Evolutionary conservation across 30 jellyfish, hydroid and myxozoan genomes (phyloP).

Genomic region (Aurelia sp.): DNA sequence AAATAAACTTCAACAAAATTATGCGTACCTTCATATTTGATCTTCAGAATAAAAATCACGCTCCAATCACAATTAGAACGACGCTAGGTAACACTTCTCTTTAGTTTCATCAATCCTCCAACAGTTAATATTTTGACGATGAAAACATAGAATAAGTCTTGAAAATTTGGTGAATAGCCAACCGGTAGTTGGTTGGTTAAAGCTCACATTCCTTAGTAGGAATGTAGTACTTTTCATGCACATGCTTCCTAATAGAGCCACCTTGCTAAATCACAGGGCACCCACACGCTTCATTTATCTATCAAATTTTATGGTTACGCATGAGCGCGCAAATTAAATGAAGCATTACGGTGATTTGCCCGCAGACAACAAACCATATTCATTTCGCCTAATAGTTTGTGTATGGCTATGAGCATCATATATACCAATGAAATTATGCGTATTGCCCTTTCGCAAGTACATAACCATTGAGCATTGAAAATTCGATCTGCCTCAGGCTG

Average conservation of each 20-base stretch:
- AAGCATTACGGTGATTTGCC: neutral
- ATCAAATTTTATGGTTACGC: slow-evolving; percentile 65
- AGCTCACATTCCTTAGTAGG: slow-evolving; percentile 55
- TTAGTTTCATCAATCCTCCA: no score
- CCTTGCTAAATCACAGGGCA: slow-evolving; percentile 64
- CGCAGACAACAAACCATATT: slow-evolving; percentile 15
- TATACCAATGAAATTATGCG: neutral
- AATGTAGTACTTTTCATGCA: slow-evolving; percentile 62
- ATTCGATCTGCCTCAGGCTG: no score
- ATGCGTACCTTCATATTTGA: no score
- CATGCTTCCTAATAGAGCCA: slow-evolving; percentile 59
- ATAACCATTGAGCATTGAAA: no score
- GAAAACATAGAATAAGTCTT: no score
- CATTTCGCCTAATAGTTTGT: slow-evolving; percentile 23
- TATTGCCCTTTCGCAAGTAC: no score
- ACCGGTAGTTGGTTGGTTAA: no score
- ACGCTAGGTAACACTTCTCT: no score
- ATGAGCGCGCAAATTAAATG: slow-evolving; percentile 27
- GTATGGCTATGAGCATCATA: slow-evolving; percentile 9
- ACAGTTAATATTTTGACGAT: no score
- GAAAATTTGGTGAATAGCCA: no score
- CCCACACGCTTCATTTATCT: slow-evolving; percentile 56
- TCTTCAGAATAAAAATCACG: neutral
- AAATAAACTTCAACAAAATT: no score
- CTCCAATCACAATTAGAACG: no score